Conservation (phyloP, 2,888 invertebrate species). For the Platynereis dumerilii region DNA sequence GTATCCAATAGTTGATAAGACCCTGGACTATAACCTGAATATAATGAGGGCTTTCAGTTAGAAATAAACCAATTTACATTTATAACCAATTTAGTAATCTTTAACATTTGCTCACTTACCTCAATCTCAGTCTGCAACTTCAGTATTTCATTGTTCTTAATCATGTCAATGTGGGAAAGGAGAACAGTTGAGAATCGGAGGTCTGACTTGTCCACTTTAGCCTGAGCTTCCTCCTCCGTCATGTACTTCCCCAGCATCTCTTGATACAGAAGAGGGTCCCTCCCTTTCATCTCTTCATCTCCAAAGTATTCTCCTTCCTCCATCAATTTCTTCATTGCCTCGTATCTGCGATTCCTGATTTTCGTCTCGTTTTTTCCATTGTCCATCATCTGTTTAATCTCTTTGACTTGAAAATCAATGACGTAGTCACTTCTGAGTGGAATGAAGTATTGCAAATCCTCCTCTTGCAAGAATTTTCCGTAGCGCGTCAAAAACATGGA, state of each 20-base stretch:
- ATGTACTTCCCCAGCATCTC: slow-evolving; percentile 87
- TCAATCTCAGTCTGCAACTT: slow-evolving; percentile 67
- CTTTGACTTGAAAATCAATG: slow-evolving; percentile 71
- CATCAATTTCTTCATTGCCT: slow-evolving; percentile 77
- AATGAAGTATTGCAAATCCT: slow-evolving; percentile 77
- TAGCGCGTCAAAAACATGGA: slow-evolving; percentile 78
- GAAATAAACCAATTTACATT: too few relatives aligned
- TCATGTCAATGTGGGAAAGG: slow-evolving; percentile 77
- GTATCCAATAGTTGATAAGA: neutral
- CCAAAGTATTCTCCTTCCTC: slow-evolving; percentile 70
- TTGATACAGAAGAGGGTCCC: slow-evolving; percentile 89
- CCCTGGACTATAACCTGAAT: too few relatives aligned
- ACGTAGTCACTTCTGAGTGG: slow-evolving; percentile 66
- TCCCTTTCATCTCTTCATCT: slow-evolving; percentile 90
- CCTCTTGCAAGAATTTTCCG: slow-evolving; percentile 73
- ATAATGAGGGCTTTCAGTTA: too few relatives aligned
- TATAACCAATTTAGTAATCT: too few relatives aligned
- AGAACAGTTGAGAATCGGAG: slow-evolving; percentile 75
- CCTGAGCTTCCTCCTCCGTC: slow-evolving; percentile 76
- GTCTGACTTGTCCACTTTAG: slow-evolving; percentile 50
- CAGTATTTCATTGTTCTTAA: slow-evolving; percentile 71
- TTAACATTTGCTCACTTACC: too few relatives aligned
- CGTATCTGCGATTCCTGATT: slow-evolving; percentile 79
- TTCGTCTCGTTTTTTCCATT: slow-evolving; percentile 38
- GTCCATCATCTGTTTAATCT: slow-evolving; percentile 57